phyloP scores from a whole-genome alignment of 37 sponge, comb jelly and placozoan species.

The Spongilla lacustris region DNA sequence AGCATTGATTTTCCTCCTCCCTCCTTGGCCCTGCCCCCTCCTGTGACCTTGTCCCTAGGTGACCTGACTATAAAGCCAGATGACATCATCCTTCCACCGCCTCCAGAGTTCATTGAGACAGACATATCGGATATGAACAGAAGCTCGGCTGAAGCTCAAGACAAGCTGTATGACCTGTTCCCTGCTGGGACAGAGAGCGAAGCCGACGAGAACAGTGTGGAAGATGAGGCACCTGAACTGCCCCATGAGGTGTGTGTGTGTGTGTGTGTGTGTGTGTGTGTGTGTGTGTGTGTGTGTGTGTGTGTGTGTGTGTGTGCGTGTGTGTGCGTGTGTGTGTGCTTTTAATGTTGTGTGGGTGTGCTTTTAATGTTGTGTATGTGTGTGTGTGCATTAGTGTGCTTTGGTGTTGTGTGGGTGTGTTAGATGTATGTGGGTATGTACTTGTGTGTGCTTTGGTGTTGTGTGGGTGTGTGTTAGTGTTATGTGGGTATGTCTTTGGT shows the following conservation, averaged over 20 bases:
- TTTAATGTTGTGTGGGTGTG: not conserved
- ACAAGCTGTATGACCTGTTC: too few relatives aligned
- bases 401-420: not conserved
- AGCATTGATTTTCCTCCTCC: too few relatives aligned
- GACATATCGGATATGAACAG: not conserved
- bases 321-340: slow-evolving; percentile 14
- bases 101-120: slow-evolving; percentile 36
- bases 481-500: slow-evolving; percentile 8
- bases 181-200: too few relatives aligned
- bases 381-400: not conserved
- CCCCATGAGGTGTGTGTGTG: too few relatives aligned
- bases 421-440: not conserved
- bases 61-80: slow-evolving; percentile 11
- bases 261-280: too few relatives aligned
- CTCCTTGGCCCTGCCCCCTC: not conserved
- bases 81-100: slow-evolving; percentile 66
- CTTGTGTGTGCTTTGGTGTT: slow-evolving; percentile 3
- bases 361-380: slow-evolving; percentile 18
- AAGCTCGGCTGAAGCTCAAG: too few relatives aligned
- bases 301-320: not conserved
- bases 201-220: too few relatives aligned
- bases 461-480: not conserved
- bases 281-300: not conserved
- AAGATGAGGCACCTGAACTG: too few relatives aligned
- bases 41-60: not conserved